Evolutionary conservation across 2,113 vertebrate genomes (phyloP).

Genomic region (Psephotus haematonotus): DNA sequence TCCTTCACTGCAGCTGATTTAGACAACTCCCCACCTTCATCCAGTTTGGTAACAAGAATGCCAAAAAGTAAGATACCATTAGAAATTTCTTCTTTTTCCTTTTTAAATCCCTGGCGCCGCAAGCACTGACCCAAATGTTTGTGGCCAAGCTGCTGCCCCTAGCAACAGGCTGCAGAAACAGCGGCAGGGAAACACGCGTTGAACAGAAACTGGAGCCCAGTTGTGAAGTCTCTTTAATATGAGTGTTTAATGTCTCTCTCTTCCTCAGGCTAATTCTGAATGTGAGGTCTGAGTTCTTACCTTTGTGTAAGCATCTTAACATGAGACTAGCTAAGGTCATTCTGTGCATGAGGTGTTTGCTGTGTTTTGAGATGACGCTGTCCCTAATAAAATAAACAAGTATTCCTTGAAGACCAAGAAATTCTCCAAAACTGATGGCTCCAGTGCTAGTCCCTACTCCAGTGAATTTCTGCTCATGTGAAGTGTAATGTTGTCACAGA

Average conservation of each 20-base stretch:
- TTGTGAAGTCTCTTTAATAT: not conserved
- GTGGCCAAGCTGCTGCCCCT: not conserved
- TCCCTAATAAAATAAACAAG: not conserved
- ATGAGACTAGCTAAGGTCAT: not conserved
- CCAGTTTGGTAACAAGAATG: not conserved
- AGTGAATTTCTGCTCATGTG: not conserved
- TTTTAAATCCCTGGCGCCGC: not conserved
- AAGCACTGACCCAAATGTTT: not conserved
- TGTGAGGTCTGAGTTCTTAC: not conserved
- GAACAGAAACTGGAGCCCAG: not conserved
- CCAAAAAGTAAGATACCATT: not conserved
- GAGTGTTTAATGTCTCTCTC: not conserved
- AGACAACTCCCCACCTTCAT: not conserved
- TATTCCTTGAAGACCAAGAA: not conserved
- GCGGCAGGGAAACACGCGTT: not conserved
- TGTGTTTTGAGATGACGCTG: not conserved
- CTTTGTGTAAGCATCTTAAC: not conserved
- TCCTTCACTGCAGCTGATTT: not conserved
- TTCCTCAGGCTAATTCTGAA: not conserved
- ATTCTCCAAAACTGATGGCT: not conserved
- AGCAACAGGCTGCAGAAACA: not conserved
- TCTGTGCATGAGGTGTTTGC: not conserved
- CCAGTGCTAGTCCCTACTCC: not conserved
- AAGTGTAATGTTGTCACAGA: not conserved
- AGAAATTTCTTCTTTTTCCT: not conserved